phyloP scores from a whole-genome alignment of 2,797 vertebrate genomes.

The Chaetodon trifasciatus region DNA sequence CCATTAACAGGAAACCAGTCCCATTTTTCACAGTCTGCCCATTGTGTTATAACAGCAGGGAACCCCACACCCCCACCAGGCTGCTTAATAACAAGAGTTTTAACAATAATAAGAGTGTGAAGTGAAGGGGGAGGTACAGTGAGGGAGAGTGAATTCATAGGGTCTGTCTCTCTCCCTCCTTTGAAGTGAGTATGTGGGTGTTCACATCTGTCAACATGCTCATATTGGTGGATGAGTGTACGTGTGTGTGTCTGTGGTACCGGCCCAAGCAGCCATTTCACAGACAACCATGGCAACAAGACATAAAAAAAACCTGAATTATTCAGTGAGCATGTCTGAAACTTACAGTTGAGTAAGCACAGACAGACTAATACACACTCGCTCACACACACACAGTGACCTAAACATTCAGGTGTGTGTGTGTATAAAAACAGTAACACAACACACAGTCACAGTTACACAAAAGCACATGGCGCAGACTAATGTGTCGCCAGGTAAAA shows the following conservation, averaged over 20 bases:
- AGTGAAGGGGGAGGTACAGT: slow-evolving; percentile 33
- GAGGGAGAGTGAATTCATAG: slow-evolving; percentile 27
- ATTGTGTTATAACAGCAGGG: slow-evolving; percentile 68
- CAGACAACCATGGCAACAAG: slow-evolving; percentile 70
- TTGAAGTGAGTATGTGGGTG: slow-evolving; percentile 41
- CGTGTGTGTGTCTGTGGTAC: slow-evolving; percentile 5
- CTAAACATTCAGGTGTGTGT: slow-evolving; percentile 17
- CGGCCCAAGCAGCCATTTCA: slow-evolving; percentile 43
- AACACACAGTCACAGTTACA: neutral
- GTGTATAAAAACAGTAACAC: slow-evolving; percentile 7
- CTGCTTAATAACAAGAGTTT: slow-evolving; percentile 64
- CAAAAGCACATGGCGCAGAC: neutral
- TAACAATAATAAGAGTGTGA: slow-evolving; percentile 61
- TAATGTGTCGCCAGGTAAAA: slow-evolving; percentile 4
- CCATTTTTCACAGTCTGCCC: slow-evolving; percentile 45
- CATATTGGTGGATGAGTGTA: slow-evolving; percentile 19
- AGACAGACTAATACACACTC: slow-evolving; percentile 30
- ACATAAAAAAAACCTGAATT: slow-evolving; percentile 79
- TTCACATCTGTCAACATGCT: slow-evolving; percentile 60
- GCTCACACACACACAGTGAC: neutral
- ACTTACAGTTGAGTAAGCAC: slow-evolving; percentile 80
- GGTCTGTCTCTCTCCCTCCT: slow-evolving; percentile 3
- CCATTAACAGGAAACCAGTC: slow-evolving; percentile 49
- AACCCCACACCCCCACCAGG: slow-evolving; percentile 26
- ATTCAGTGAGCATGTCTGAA: slow-evolving; percentile 83